phyloP scores from a whole-genome alignment of 2,888 invertebrate genomes.

The Lasioglossum zephyrum region DNA sequence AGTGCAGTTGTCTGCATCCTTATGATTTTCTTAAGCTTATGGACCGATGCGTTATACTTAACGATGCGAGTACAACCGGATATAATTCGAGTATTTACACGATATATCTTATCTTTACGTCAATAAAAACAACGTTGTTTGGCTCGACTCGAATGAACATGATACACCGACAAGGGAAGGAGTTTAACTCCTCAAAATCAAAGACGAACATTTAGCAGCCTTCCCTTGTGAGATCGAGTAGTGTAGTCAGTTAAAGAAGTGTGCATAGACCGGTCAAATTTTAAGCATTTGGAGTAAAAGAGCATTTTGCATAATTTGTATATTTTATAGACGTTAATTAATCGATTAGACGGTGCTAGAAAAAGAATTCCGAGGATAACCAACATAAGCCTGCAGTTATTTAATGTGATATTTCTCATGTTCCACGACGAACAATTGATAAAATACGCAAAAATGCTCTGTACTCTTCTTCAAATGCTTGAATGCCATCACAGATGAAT shows the following conservation, averaged over 20 bases:
- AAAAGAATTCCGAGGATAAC: neutral
- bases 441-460: neutral
- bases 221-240: slow-evolving; percentile 4
- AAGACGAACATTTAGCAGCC: neutral
- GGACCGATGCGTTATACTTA: slow-evolving; percentile 15
- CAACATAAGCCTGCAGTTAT: neutral
- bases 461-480: neutral
- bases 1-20: neutral
- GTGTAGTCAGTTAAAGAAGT: neutral
- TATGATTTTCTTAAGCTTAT: slow-evolving; percentile 4
- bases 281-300: neutral
- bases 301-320: neutral
- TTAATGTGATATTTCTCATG: neutral
- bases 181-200: neutral
- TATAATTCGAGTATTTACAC: slow-evolving; percentile 52
- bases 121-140: slow-evolving; percentile 13
- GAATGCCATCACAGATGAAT: neutral
- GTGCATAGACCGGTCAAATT: neutral
- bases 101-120: slow-evolving; percentile 23
- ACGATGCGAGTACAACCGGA: slow-evolving; percentile 14
- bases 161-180: slow-evolving; percentile 28
- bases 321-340: neutral
- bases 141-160: slow-evolving; percentile 23
- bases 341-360: neutral
- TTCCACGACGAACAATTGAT: neutral